Evolutionary conservation across 2,113 vertebrate species (phyloP), one percentile per base, ranked within the genome.

Genomic region (Equus quagga): DNA sequence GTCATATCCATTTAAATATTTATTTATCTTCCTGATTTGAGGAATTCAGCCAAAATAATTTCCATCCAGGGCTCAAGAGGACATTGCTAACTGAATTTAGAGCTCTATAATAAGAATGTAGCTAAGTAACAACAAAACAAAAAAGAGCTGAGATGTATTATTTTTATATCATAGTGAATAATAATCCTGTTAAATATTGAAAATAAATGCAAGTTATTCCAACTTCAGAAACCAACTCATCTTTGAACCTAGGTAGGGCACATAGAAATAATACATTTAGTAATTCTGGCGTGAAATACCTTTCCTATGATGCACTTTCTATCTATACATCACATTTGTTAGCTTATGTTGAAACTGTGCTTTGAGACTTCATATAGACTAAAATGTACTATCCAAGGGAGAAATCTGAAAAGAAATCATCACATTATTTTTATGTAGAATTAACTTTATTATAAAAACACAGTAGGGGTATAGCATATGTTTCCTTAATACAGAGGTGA

Each of bases 401-500:
- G 24, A 93, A 86, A 31, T 51, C 4, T 23, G 23, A 85, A 78
- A 89, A 82, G 1, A 95, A 90, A 72, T 60, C 15, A 78, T 51
- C 70, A 72, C 33, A 33, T 95, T 78, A 79, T 11, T 82, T 95
- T 75, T 80, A 87, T 69, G 10, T 36, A 28, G 5, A 95, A 70
- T 56, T 18, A 89, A 88, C 69, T 72, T 83, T 67, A 67, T 96
- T 97, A 3, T 44, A 78, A 90, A 65, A 46, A 91, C 10, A 54
- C 19, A 64, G 24, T 54, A 49, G 64, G 41, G 60, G 21, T 54
- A 92, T n/a, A 89, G 26, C 24, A 73, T 75, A 26, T 65, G 17
- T 13, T 96, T 73, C n/a, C n/a, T 65, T 94, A 83, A 93, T 83
- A 54, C 8, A 93, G 70, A 89, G 73, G 54, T 89, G 23, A 91